These are phyloP conservation scores for Ptilorrhoa leucosticta DNA, from an alignment of 2,113 vertebrate species.

Conservation along the genomic window DNA sequence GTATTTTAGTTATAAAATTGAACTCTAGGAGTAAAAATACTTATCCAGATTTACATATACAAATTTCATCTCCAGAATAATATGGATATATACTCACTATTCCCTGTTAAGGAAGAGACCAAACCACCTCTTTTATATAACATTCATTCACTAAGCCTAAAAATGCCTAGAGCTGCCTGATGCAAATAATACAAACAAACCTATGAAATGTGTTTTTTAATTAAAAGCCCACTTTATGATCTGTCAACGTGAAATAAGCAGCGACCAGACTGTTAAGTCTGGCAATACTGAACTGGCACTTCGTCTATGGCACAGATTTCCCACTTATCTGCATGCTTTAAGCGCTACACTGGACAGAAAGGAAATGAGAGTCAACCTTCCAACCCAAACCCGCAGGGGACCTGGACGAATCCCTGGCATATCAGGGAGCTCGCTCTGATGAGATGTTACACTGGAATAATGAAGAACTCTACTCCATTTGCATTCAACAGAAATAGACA, in stretches of 20 bases:
- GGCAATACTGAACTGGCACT: background rate
- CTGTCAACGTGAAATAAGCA: background rate
- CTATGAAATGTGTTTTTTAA: background rate
- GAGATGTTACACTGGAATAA: background rate
- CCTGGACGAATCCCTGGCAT: fast-evolving
- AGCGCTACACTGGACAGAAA: background rate
- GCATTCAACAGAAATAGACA: background rate
- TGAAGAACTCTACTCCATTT: background rate
- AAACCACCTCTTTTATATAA: background rate
- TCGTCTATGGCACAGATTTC: background rate
- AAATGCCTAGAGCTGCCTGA: background rate
- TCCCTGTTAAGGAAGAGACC: background rate
- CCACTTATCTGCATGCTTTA: background rate
- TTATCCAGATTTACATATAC: background rate
- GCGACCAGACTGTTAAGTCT: background rate
- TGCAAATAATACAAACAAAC: background rate
- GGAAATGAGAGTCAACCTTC: background rate
- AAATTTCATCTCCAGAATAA: background rate
- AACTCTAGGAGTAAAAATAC: background rate
- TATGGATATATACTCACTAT: background rate
- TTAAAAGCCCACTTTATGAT: background rate
- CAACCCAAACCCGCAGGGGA: background rate
- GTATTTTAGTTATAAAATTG: background rate
- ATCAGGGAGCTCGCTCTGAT: background rate
- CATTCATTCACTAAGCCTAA: background rate